A percentile compares a stretch with the other conserved stretches of the same genome.
Evolutionary conservation across 2,797 vertebrate species (phyloP).

Genomic region (Poeciliopsis infans): DNA sequence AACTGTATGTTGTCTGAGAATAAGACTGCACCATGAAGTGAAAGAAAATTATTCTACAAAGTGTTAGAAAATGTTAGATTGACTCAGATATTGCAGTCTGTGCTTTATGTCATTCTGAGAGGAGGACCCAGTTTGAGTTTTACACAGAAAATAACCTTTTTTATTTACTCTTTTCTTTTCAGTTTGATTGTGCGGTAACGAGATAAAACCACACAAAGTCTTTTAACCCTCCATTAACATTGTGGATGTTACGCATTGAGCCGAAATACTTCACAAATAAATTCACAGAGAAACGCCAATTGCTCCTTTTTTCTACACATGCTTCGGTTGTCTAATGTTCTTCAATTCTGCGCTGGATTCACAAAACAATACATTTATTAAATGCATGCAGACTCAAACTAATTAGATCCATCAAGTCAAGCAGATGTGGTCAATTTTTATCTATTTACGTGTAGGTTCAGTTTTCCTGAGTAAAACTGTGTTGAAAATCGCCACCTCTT

Average conservation of each 20-base stretch:
- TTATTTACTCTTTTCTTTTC: background rate
- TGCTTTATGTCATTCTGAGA: background rate
- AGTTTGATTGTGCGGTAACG: background rate
- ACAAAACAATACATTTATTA: background rate
- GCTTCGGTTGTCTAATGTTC: background rate
- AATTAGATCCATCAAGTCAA: background rate
- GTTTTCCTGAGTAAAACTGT: background rate
- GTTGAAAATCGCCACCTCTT: background rate
- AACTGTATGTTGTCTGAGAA: conserved; percentile 34
- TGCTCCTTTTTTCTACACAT: background rate
- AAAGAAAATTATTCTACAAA: background rate
- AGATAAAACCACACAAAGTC: background rate
- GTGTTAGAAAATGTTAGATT: background rate
- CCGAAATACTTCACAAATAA: background rate
- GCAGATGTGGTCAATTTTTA: background rate
- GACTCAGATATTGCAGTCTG: background rate
- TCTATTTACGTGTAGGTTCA: background rate
- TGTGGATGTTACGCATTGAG: background rate
- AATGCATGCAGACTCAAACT: background rate
- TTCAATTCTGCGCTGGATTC: background rate
- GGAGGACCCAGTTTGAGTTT: background rate
- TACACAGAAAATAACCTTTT: background rate
- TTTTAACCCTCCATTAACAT: background rate
- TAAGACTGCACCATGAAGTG: background rate
- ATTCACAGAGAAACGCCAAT: background rate